phyloP scores from a whole-genome alignment of 2,113 vertebrate genomes.

The Microcebus murinus region DNA sequence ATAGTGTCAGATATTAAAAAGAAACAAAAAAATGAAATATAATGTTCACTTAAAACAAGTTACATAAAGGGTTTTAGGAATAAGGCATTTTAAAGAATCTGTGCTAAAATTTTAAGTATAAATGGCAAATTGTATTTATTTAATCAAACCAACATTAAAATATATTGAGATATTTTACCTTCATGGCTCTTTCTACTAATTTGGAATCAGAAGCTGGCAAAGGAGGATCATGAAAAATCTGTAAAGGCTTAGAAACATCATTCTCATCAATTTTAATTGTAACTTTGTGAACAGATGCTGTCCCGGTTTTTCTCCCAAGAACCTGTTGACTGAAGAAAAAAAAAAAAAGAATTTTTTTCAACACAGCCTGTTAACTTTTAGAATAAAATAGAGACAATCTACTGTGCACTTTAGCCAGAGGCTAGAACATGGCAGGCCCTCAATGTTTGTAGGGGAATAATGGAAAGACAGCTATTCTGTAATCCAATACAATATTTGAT shows the following conservation, averaged over 20 bases:
- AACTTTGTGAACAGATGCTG: constrained; percentile 96
- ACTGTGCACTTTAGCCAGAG: background rate
- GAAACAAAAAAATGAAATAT: background rate
- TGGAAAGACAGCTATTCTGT: constrained; percentile 38
- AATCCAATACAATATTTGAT: constrained; percentile 24
- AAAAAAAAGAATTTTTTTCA: constrained; percentile 51
- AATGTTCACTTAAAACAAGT: constrained; percentile 58
- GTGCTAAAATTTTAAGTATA: constrained; percentile 46
- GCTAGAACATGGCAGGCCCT: constrained; percentile 11
- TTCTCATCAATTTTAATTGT: constrained; percentile 97
- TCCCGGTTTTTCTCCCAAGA: constrained; percentile 96
- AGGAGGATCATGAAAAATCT: constrained; percentile 98
- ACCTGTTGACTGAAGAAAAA: constrained; percentile 93
- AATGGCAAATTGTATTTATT: constrained; percentile 37
- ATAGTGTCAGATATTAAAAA: background rate
- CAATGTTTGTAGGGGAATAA: constrained; percentile 20
- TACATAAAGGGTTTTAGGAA: constrained; percentile 50
- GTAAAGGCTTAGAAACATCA: constrained; percentile 97
- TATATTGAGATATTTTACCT: constrained; percentile 85
- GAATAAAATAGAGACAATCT: constrained; percentile 56
- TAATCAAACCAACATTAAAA: constrained; percentile 58
- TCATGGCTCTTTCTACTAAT: constrained; percentile 98
- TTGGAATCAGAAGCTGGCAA: constrained; percentile 96
- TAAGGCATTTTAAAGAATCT: constrained; percentile 48
- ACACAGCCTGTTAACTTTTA: constrained; percentile 28